Percentiles rank a stretch among this genome's conserved stretches.
phyloP scores from a whole-genome alignment of 2,113 vertebrate genomes.

The Danionella cerebrum region DNA sequence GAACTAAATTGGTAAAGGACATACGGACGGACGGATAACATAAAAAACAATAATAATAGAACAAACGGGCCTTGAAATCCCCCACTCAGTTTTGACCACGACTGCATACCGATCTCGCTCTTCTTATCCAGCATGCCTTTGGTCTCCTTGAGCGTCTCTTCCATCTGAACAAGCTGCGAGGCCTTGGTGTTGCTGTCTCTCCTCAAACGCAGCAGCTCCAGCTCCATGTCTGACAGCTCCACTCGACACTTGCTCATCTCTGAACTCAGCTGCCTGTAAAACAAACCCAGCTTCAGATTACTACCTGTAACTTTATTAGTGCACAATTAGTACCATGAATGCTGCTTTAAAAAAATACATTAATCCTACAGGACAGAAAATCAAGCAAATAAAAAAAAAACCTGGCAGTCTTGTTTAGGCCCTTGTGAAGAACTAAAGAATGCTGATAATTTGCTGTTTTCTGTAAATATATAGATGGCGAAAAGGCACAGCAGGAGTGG shows the following conservation, averaged over 20 bases:
- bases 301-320: too few species aligned
- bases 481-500: conserved; percentile 6
- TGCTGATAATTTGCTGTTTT: neutral
- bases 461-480: conserved; percentile 25
- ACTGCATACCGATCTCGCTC: conserved; percentile 62
- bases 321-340: neutral
- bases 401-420: neutral
- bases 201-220: conserved; percentile 68
- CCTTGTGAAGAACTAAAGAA: neutral
- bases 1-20: too few species aligned
- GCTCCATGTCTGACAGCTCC: conserved; percentile 69
- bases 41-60: too few species aligned
- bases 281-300: neutral
- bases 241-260: conserved; percentile 70
- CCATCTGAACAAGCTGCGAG: conserved; percentile 65
- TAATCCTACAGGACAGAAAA: neutral
- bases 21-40: too few species aligned
- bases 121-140: conserved; percentile 69
- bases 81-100: neutral
- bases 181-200: conserved; percentile 64
- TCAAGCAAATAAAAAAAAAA: neutral
- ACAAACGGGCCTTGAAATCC: too few species aligned
- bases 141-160: conserved; percentile 67
- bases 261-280: conserved; percentile 67
- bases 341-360: too few species aligned